phyloP scores from a whole-genome alignment of 2,888 invertebrate genomes.

The Pollenia amentaria region DNA sequence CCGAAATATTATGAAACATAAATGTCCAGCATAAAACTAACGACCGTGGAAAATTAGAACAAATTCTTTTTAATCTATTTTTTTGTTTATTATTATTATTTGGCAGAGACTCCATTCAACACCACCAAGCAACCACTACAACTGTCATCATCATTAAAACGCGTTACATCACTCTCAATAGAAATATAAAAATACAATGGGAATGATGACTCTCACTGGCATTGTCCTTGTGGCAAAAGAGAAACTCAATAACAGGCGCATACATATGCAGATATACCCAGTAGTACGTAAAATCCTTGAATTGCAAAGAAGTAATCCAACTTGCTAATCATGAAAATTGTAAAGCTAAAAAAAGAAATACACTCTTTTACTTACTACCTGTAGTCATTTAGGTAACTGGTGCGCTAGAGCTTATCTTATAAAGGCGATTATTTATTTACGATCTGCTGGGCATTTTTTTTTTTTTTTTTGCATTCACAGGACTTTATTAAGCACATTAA shows the following conservation, averaged over 20 bases:
- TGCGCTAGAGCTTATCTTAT: too few species aligned
- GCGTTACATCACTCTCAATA: neutral
- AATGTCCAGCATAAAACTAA: slow-evolving; percentile 67
- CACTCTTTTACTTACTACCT: too few species aligned
- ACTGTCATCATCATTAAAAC: neutral
- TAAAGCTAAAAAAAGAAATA: too few species aligned
- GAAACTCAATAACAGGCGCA: neutral
- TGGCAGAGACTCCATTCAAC: neutral
- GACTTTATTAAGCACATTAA: slow-evolving; percentile 35
- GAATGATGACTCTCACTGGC: neutral
- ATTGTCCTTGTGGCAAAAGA: slow-evolving; percentile 8
- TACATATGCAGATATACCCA: too few species aligned
- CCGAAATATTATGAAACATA: neutral
- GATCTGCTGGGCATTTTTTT: too few species aligned
- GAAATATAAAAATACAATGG: neutral
- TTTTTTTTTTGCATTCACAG: neutral
- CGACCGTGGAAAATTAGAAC: slow-evolving; percentile 63
- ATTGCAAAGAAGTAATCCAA: too few species aligned
- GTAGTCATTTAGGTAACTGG: too few species aligned
- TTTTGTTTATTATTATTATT: slow-evolving; percentile 1
- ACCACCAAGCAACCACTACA: neutral
- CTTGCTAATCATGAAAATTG: too few species aligned
- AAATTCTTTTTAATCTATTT: slow-evolving; percentile 59
- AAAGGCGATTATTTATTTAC: too few species aligned
- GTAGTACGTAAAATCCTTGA: too few species aligned